A percentile compares a stretch with the other conserved stretches of the same genome.
Conservation (phyloP, 2,113 vertebrate genomes). For the Sphaerodactylus townsendi region DNA sequence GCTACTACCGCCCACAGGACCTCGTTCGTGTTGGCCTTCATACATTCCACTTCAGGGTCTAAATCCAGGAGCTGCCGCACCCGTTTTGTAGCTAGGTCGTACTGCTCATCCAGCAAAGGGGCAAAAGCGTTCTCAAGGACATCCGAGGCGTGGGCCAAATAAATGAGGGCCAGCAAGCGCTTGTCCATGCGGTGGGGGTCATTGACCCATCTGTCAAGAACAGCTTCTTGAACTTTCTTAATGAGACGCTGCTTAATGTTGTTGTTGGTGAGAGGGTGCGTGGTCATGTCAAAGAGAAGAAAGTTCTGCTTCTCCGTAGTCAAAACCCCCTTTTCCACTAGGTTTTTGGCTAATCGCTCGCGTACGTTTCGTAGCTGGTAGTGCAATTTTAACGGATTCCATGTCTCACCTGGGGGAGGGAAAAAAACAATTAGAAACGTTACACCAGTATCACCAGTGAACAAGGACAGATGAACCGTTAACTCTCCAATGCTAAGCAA, state of each 20-base stretch:
- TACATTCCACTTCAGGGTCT: constrained; percentile 92
- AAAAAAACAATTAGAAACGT: neutral
- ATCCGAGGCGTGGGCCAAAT: constrained; percentile 92
- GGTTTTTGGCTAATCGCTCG: constrained; percentile 93
- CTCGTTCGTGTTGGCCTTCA: constrained; percentile 88
- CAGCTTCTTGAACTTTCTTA: constrained; percentile 92
- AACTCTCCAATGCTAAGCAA: neutral
- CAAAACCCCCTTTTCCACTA: constrained; percentile 95
- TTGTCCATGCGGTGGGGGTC: constrained; percentile 96
- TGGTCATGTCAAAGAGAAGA: constrained; percentile 97
- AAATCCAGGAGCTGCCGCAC: constrained; percentile 92
- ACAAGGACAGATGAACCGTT: neutral
- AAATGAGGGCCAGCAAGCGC: constrained; percentile 90
- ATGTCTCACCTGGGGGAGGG: constrained; percentile 85
- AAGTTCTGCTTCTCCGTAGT: constrained; percentile 99
- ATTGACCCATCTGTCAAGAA: constrained; percentile 95
- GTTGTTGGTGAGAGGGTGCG: constrained; percentile 94
- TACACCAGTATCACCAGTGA: neutral
- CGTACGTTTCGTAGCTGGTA: constrained; percentile 94
- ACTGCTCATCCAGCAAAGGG: constrained; percentile 92
- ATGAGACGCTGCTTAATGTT: constrained; percentile 95
- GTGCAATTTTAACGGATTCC: constrained; percentile 97
- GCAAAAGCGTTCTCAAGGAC: constrained; percentile 96
- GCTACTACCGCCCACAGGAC: constrained; percentile 95
- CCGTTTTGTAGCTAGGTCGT: constrained; percentile 95